Percentiles rank a stretch among this genome's conserved stretches.
These are phyloP conservation scores for Drosophila tanythrix DNA, from an alignment of 2,888 invertebrate genomes.

Conservation along the genomic window DNA sequence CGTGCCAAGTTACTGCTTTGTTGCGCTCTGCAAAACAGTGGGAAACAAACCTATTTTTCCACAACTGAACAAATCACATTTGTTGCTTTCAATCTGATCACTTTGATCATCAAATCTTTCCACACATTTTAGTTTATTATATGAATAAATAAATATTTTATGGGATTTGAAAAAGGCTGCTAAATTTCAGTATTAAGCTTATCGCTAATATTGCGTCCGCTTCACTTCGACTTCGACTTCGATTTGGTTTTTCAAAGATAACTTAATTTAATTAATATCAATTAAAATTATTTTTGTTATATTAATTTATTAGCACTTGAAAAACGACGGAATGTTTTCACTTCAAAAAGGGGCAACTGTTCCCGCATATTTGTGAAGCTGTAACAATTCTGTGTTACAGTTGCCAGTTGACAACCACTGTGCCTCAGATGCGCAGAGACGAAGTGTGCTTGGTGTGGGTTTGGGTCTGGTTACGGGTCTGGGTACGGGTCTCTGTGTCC, in stretches of 20 bases:
- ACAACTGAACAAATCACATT: background rate
- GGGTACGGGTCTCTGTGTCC: background rate
- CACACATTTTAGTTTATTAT: background rate
- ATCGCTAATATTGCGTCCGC: background rate
- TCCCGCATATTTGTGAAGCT: background rate
- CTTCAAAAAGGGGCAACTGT: background rate
- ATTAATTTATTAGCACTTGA: background rate
- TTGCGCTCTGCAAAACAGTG: constrained; percentile 61
- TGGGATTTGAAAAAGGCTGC: background rate
- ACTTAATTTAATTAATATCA: background rate
- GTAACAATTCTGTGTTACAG: background rate
- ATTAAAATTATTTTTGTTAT: background rate
- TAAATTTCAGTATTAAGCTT: background rate
- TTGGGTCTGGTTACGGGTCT: background rate
- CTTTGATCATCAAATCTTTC: background rate
- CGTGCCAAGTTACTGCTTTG: constrained; percentile 76
- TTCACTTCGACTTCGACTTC: background rate
- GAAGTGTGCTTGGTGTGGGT: constrained; percentile 3
- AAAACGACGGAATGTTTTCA: background rate
- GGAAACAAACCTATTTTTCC: background rate
- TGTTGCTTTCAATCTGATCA: background rate
- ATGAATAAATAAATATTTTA: background rate
- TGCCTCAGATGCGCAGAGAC: constrained; percentile 18
- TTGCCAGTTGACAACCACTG: constrained; percentile 40
- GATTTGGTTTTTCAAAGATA: background rate